These are phyloP conservation scores for Cinara cedri DNA, from an alignment of 2,888 invertebrate species.

Conservation along the genomic window DNA sequence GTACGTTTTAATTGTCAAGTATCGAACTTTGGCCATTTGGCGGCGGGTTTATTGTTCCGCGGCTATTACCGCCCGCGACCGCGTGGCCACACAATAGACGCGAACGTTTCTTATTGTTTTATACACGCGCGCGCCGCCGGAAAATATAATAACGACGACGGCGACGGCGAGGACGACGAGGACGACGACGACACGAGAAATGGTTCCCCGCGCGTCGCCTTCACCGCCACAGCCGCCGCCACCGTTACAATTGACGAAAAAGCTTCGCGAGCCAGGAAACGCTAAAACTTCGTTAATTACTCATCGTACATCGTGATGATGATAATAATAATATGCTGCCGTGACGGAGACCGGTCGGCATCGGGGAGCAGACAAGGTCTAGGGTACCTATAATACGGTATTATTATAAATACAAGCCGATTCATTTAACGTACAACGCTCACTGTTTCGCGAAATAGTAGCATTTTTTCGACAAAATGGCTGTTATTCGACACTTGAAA, in stretches of 20 bases:
- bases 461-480: too few species aligned
- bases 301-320: conserved; percentile 7
- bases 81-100: conserved; percentile 23
- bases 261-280: conserved; percentile 37
- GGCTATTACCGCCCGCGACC: conserved; percentile 42
- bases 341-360: too few species aligned
- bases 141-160: conserved; percentile 46
- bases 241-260: conserved; percentile 22
- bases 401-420: too few species aligned
- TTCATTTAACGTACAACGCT: too few species aligned
- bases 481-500: too few species aligned
- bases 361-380: too few species aligned
- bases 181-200: background rate
- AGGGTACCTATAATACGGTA: too few species aligned
- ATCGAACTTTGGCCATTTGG: conserved; percentile 54
- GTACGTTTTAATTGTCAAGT: conserved; percentile 37
- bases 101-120: conserved; percentile 51
- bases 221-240: background rate
- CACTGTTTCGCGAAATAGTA: too few species aligned
- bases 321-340: too few species aligned
- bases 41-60: conserved; percentile 42
- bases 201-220: background rate
- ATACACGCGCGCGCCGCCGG: conserved; percentile 13
- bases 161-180: too few species aligned
- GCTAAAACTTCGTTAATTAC: conserved; percentile 55